These are phyloP conservation scores for Platysteira castanea DNA, from an alignment of 2,113 vertebrate genomes.

Conservation along the genomic window DNA sequence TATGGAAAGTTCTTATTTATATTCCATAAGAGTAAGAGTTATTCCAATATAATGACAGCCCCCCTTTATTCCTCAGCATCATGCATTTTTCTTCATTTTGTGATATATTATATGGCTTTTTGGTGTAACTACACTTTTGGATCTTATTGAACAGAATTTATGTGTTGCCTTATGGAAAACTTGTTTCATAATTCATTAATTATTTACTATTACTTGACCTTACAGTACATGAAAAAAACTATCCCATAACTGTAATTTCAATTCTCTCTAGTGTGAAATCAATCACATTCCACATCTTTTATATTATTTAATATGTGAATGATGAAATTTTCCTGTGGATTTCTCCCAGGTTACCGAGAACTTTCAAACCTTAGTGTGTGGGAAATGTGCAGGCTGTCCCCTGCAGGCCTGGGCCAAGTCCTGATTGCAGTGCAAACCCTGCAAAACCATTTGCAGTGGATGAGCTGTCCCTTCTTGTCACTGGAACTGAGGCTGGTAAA, in stretches of 20 bases:
- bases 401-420: not conserved
- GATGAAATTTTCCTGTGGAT: not conserved
- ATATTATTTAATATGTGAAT: constrained; percentile 46
- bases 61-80: not conserved
- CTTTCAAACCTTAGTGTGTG: not conserved
- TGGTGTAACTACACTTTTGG: constrained; percentile 38
- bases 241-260: constrained; percentile 38
- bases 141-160: constrained; percentile 25
- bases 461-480: not conserved
- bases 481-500: not conserved
- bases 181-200: constrained; percentile 64
- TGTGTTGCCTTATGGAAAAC: constrained; percentile 36
- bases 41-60: not conserved
- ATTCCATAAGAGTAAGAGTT: not conserved
- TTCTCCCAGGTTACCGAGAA: not conserved
- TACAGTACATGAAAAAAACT: constrained; percentile 20
- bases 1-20: not conserved
- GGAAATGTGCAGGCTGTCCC: not conserved
- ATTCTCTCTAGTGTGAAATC: constrained; percentile 35
- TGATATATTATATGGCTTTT: not conserved
- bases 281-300: constrained; percentile 46
- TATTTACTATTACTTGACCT: constrained; percentile 61
- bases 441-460: not conserved
- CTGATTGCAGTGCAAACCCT: not conserved
- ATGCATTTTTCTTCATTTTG: constrained; percentile 3